A percentile compares a stretch with the other conserved stretches of the same genome.
Conservation (phyloP, 2,888 invertebrate species). For the Julus scandinavius region DNA sequence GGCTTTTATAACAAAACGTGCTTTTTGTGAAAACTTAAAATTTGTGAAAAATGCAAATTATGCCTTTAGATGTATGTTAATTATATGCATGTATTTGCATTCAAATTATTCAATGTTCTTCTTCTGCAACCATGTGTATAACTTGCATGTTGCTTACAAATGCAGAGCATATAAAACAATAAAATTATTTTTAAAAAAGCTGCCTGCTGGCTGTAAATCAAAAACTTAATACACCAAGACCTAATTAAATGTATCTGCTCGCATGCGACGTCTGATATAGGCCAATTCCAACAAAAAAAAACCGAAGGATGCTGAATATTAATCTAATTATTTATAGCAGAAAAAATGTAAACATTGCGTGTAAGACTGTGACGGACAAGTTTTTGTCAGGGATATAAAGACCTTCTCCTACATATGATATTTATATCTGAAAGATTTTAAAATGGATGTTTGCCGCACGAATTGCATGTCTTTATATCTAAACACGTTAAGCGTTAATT, state of each 20-base stretch:
- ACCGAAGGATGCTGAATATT: constrained; percentile 11
- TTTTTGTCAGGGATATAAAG: constrained; percentile 10
- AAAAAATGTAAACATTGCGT: constrained; percentile 35
- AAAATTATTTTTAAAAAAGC: background rate
- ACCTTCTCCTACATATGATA: background rate
- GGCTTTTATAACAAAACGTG: background rate
- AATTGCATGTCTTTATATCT: background rate
- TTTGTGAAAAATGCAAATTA: background rate
- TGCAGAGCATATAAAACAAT: background rate
- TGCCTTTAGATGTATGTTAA: background rate
- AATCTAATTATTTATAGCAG: background rate
- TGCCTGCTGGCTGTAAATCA: background rate
- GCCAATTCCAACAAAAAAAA: background rate
- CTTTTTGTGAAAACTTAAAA: background rate
- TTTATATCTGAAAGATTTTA: background rate
- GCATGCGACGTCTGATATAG: background rate
- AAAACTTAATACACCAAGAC: constrained; percentile 24
- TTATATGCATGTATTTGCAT: background rate
- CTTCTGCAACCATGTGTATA: background rate
- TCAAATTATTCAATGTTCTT: background rate
- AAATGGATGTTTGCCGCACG: background rate
- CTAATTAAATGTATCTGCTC: constrained; percentile 17
- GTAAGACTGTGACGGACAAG: background rate
- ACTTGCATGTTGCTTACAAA: background rate
- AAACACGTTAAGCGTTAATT: background rate